These are phyloP conservation scores for Epirrhoe alternata DNA, from an alignment of 2,888 invertebrate genomes.

Conservation along the genomic window DNA sequence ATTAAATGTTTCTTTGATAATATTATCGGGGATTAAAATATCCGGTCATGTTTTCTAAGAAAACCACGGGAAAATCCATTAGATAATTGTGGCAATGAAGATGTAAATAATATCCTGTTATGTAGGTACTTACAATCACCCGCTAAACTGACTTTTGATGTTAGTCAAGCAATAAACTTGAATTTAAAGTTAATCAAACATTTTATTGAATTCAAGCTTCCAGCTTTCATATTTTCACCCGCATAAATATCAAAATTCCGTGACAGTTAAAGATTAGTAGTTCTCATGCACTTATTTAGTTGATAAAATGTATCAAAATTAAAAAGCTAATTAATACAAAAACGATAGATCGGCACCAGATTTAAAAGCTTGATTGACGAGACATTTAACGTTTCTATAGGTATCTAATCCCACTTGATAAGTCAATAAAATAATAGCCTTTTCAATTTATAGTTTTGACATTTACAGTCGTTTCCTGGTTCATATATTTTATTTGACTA, in stretches of 20 bases:
- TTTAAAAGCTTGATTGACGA: constrained; percentile 14
- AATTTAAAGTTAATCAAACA: too few relatives aligned
- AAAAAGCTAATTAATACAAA: constrained; percentile 2
- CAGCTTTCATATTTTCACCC: background rate
- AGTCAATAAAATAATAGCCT: constrained; percentile 15
- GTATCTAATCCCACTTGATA: constrained; percentile 10
- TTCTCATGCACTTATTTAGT: background rate
- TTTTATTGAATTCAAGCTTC: background rate
- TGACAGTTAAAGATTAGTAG: too few relatives aligned
- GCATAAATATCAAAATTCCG: too few relatives aligned
- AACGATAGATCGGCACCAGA: background rate
- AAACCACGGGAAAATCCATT: background rate
- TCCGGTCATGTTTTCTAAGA: background rate
- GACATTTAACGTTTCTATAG: constrained; percentile 8
- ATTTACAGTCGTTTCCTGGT: constrained; percentile 38
- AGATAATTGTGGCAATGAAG: background rate
- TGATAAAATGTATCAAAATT: background rate
- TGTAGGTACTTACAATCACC: background rate
- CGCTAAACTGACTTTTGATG: background rate
- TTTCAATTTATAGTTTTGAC: constrained; percentile 37
- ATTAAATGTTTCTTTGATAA: background rate
- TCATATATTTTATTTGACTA: constrained; percentile 18
- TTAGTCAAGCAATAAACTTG: too few relatives aligned
- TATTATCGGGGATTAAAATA: background rate
- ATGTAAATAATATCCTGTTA: background rate